Evolutionary conservation across 2,797 vertebrate species (phyloP).

Genomic region (Syndactyla subalaris): DNA sequence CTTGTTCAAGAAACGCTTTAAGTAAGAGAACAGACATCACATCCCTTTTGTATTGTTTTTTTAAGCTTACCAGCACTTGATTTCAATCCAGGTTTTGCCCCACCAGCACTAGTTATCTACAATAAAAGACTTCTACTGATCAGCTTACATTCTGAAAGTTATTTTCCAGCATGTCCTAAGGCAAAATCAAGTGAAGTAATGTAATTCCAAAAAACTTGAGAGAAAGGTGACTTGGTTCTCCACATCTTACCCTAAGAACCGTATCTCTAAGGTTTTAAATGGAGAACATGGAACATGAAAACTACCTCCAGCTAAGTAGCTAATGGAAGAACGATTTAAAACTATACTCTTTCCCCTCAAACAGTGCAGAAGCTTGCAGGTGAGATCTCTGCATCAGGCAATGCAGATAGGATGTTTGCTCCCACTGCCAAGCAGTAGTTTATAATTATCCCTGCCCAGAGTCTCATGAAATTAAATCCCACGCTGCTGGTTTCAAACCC

Average conservation of each 20-base stretch:
- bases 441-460: constrained; percentile 46
- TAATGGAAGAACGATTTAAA: neutral
- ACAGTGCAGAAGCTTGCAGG: neutral
- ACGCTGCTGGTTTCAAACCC: neutral
- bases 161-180: neutral
- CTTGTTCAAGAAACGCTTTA: neutral
- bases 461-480: neutral
- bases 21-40: neutral
- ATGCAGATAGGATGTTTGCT: neutral
- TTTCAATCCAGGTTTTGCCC: neutral
- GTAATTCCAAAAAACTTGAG: neutral
- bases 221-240: neutral
- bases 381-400: neutral
- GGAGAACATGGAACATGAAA: neutral
- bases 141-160: neutral
- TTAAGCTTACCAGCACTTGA: neutral
- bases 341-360: neutral
- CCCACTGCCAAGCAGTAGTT: neutral
- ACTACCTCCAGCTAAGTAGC: neutral
- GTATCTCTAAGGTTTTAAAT: neutral
- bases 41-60: neutral
- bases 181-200: neutral
- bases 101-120: neutral
- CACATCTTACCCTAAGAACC: neutral
- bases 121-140: neutral